Conservation (phyloP, 2,797 vertebrate genomes). For the Heteromormyrus szaboi region DNA sequence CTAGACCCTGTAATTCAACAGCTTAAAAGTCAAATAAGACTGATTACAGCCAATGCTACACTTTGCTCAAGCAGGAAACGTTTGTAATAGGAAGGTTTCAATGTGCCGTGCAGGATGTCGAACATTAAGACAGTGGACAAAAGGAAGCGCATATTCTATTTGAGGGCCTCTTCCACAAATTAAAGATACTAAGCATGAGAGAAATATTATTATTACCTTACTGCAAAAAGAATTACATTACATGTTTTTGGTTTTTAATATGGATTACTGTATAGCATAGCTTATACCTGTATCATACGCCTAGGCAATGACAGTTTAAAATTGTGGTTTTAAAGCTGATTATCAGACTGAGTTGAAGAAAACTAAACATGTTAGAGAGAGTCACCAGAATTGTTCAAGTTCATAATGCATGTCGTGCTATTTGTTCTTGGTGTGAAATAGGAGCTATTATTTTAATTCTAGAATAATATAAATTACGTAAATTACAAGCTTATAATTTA, state of each 20-base stretch:
- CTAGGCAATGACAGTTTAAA: not conserved
- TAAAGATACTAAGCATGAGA: constrained; percentile 11
- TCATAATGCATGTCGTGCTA: not conserved
- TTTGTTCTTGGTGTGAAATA: not conserved
- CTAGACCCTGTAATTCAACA: constrained; percentile 15
- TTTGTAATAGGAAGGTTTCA: not conserved
- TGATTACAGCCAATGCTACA: constrained; percentile 1
- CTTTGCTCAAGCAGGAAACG: not conserved
- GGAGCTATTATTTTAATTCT: not conserved
- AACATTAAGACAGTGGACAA: constrained; percentile 7
- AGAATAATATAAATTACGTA: not conserved
- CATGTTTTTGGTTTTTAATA: not conserved
- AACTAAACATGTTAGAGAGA: not conserved
- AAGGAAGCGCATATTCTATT: constrained; percentile 30
- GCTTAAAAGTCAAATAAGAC: constrained; percentile 1
- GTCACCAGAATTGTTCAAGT: not conserved
- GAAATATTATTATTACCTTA: constrained; percentile 13
- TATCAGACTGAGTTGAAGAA: not conserved
- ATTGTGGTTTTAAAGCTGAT: not conserved
- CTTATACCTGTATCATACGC: not conserved
- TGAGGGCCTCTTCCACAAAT: constrained; percentile 22
- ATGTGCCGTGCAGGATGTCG: not conserved
- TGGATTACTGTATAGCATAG: not conserved
- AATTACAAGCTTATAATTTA: not conserved
- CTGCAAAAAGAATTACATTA: not conserved